phyloP scores from a whole-genome alignment of 2,797 vertebrate species.

The Tragopan temminckii region DNA sequence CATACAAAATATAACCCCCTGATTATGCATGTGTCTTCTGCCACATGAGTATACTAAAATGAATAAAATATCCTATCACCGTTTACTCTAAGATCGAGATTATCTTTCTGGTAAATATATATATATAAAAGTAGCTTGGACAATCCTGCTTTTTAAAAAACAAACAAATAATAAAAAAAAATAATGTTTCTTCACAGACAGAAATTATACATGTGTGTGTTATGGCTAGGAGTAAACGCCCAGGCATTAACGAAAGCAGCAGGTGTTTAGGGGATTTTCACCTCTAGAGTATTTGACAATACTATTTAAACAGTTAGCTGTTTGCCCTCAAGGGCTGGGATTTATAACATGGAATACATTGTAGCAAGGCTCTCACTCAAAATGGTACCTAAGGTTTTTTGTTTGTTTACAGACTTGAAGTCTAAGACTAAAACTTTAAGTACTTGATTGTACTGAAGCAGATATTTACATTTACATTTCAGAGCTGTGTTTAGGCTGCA shows the following conservation, averaged over 20 bases:
- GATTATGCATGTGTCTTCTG: background rate
- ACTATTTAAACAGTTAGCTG: constrained; percentile 35
- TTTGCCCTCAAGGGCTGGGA: constrained; percentile 22
- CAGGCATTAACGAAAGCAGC: constrained; percentile 45
- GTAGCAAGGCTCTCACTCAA: background rate
- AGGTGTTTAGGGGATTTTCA: constrained; percentile 43
- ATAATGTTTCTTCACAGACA: background rate
- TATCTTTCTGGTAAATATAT: background rate
- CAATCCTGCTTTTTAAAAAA: constrained; percentile 5
- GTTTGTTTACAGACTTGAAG: background rate
- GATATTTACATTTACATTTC: constrained; percentile 1
- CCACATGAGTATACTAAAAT: background rate
- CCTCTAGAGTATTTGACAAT: constrained; percentile 10
- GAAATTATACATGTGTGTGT: constrained; percentile 36
- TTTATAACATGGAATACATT: constrained; percentile 18
- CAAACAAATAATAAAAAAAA: too few relatives aligned
- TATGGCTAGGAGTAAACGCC: constrained; percentile 49
- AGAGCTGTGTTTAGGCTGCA: constrained; percentile 30
- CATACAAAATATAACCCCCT: background rate
- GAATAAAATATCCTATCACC: background rate
- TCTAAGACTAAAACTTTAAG: constrained; percentile 15
- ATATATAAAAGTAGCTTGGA: constrained; percentile 19
- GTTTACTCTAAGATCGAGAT: background rate
- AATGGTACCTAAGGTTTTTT: background rate
- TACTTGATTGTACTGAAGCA: background rate